A percentile compares a stretch with the other conserved stretches of the same genome.
Conservation (phyloP, 2,888 invertebrate species). For the Microplitis manilae region DNA sequence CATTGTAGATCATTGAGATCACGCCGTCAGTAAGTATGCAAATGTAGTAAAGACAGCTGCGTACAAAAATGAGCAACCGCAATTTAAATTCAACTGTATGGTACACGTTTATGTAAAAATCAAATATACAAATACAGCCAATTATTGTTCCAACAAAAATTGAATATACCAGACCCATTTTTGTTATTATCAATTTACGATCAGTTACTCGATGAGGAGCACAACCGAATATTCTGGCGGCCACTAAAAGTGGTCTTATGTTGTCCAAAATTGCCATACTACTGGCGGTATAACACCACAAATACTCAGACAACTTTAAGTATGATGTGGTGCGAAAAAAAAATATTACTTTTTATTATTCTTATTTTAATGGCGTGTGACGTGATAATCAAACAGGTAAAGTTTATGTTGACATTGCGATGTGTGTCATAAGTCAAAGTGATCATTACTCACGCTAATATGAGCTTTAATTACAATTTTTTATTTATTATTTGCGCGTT, state of each 20-base stretch:
- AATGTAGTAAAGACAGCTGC: constrained; percentile 49
- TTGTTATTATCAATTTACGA: constrained; percentile 50
- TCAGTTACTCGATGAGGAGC: constrained; percentile 46
- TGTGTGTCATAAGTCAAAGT: not conserved
- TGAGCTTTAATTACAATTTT: not conserved
- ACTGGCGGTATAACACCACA: not conserved
- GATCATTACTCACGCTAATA: constrained; percentile 1
- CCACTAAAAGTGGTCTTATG: constrained; percentile 51
- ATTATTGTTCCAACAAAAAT: constrained; percentile 44
- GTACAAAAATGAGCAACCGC: constrained; percentile 42
- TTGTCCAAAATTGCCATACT: constrained; percentile 51
- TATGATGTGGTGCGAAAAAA: not conserved
- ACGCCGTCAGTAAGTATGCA: constrained; percentile 50
- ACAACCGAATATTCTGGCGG: constrained; percentile 53
- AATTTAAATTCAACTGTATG: constrained; percentile 43
- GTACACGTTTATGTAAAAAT: constrained; percentile 45
- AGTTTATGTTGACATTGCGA: not conserved
- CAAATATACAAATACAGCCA: constrained; percentile 25
- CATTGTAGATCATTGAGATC: constrained; percentile 49
- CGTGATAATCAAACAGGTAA: not conserved
- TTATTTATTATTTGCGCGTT: not conserved
- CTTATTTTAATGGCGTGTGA: not conserved
- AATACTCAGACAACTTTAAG: constrained; percentile 12
- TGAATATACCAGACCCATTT: constrained; percentile 48
- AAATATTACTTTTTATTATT: not conserved